These are phyloP conservation scores for Pseudochirops cupreus DNA, from an alignment of 2,797 vertebrate genomes.

Conservation along the genomic window DNA sequence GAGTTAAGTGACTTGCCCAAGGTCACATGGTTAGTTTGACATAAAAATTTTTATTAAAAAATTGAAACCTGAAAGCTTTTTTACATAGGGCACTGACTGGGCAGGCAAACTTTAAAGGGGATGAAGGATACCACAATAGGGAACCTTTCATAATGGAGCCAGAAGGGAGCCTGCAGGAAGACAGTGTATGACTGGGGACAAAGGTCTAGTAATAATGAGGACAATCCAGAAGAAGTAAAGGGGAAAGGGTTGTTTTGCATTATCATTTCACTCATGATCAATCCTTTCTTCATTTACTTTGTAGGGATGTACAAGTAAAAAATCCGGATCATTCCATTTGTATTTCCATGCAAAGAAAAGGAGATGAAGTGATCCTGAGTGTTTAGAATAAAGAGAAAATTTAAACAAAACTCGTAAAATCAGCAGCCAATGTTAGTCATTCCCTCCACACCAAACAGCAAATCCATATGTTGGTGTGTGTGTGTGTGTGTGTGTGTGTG, in stretches of 20 bases:
- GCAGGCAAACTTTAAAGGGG: not conserved
- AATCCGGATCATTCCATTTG: not conserved
- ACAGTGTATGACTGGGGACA: not conserved
- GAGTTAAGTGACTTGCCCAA: too few species aligned
- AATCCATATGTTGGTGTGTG: not conserved
- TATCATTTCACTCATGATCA: not conserved
- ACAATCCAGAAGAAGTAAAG: not conserved
- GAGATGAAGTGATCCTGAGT: not conserved
- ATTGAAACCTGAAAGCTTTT: not conserved
- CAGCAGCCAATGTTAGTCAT: not conserved
- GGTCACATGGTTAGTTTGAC: too few species aligned
- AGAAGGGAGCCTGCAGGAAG: not conserved
- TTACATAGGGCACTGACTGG: not conserved
- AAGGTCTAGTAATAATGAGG: not conserved
- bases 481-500: not conserved
- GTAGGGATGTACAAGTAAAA: not conserved
- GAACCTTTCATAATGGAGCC: not conserved
- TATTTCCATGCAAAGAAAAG: not conserved
- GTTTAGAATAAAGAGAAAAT: conserved; percentile 33
- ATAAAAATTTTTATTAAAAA: not conserved
- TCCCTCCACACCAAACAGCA: not conserved
- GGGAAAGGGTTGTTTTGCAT: not conserved
- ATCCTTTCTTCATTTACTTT: not conserved
- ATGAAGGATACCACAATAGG: not conserved
- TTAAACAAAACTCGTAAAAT: not conserved